A percentile compares a stretch with the other conserved stretches of the same genome.
Conservation (phyloP, 2,888 invertebrate species). For the Oasisia sp. region DNA sequence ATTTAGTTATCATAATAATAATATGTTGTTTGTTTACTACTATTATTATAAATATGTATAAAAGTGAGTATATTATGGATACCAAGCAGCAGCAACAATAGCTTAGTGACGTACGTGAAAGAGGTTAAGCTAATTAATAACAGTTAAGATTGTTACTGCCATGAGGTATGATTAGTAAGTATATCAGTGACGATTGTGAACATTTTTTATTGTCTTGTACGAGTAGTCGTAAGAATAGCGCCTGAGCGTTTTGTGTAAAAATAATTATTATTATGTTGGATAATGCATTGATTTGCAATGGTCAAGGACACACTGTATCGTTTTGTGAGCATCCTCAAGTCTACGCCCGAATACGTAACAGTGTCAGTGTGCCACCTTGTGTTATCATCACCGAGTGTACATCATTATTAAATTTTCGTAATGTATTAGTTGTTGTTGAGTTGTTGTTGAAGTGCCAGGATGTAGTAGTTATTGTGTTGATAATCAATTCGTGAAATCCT, state of each 20-base stretch:
- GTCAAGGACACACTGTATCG: neutral
- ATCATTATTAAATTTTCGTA: constrained; percentile 6
- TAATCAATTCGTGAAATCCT: too few relatives aligned
- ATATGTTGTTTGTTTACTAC: neutral
- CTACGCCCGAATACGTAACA: neutral
- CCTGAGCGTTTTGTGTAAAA: constrained; percentile 12
- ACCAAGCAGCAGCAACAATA: neutral
- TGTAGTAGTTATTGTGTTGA: too few relatives aligned
- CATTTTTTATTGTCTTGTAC: neutral
- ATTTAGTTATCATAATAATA: constrained; percentile 14
- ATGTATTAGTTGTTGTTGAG: neutral
- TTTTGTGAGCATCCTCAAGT: neutral
- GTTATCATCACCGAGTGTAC: constrained; percentile 1
- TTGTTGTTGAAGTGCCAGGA: neutral
- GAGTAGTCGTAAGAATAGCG: neutral
- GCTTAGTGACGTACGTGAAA: neutral
- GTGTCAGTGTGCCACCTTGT: neutral
- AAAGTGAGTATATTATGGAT: constrained; percentile 8
- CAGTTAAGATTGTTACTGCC: constrained; percentile 10
- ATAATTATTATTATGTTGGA: neutral
- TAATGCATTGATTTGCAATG: neutral
- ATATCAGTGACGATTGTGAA: constrained; percentile 17
- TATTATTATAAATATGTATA: constrained; percentile 17
- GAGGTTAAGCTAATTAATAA: neutral
- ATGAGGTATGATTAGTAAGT: neutral